Conservation (phyloP, 2,113 vertebrate species). For the Podarcis cretensis region DNA sequence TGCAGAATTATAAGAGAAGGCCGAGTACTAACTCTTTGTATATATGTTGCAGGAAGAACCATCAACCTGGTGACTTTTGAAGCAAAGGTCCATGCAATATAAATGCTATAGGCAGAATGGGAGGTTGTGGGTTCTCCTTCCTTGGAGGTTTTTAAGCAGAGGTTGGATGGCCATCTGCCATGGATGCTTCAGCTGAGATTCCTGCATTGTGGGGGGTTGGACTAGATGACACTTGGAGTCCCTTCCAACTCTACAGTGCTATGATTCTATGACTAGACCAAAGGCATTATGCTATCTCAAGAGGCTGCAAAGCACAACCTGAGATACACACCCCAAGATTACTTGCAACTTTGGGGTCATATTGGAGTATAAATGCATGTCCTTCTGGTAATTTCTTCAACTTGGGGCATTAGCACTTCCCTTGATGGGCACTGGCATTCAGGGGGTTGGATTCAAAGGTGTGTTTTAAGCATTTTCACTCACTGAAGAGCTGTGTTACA, state of each 20-base stretch:
- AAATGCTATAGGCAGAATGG: background rate
- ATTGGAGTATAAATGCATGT: background rate
- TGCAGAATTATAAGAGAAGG: background rate
- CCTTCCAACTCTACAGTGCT: too few species aligned
- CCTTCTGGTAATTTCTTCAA: background rate
- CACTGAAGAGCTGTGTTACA: too few species aligned
- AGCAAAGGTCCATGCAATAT: background rate
- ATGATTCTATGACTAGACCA: background rate
- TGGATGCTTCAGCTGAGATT: too few species aligned
- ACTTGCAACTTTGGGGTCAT: background rate
- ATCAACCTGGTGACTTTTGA: background rate
- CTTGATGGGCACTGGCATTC: background rate
- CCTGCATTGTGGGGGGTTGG: too few species aligned
- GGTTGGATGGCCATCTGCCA: too few species aligned
- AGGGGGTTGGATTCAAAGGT: background rate
- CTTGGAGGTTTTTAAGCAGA: too few species aligned
- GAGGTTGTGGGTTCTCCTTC: too few species aligned
- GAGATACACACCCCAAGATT: background rate
- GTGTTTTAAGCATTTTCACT: too few species aligned
- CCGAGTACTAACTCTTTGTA: background rate
- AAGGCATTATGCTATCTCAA: too few species aligned
- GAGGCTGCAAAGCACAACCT: background rate
- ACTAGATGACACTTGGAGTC: too few species aligned
- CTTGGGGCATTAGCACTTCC: background rate
- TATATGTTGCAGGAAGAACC: background rate